Evolutionary conservation across 1,140 invertebrate species (phyloP).

Genomic region (Sycobia sp.): DNA sequence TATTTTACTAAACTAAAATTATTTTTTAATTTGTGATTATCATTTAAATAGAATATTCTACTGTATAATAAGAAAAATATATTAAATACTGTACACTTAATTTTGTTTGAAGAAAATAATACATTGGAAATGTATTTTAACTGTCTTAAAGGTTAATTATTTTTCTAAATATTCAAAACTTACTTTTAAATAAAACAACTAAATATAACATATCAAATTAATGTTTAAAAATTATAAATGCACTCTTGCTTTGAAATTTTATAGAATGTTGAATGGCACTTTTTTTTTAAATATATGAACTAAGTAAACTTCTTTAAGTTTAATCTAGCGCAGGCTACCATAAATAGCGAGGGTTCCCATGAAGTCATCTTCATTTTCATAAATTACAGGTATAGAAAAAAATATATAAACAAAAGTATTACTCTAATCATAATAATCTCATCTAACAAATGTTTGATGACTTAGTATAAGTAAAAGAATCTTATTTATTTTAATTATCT

Average conservation of each 20-base stretch:
- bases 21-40: neutral
- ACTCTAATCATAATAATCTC: too few relatives aligned
- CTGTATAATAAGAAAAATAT: neutral
- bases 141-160: neutral
- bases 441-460: too few relatives aligned
- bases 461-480: too few relatives aligned
- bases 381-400: too few relatives aligned
- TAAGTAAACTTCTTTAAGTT: too few relatives aligned
- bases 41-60: neutral
- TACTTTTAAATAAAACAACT: slow-evolving; percentile 4
- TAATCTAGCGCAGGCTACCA: too few relatives aligned
- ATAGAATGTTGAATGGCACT: slow-evolving; percentile 1
- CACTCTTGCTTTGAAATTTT: neutral
- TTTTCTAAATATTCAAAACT: neutral
- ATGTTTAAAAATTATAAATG: neutral
- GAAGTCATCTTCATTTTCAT: too few relatives aligned
- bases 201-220: neutral
- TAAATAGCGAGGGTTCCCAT: too few relatives aligned
- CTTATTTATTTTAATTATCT: too few relatives aligned
- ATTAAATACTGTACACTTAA: neutral
- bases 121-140: neutral
- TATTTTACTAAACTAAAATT: neutral
- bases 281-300: neutral
- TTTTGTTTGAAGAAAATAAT: neutral
- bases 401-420: too few relatives aligned